Evolutionary conservation across 2,888 invertebrate genomes (phyloP).

Genomic region (Parelbella ahira): DNA sequence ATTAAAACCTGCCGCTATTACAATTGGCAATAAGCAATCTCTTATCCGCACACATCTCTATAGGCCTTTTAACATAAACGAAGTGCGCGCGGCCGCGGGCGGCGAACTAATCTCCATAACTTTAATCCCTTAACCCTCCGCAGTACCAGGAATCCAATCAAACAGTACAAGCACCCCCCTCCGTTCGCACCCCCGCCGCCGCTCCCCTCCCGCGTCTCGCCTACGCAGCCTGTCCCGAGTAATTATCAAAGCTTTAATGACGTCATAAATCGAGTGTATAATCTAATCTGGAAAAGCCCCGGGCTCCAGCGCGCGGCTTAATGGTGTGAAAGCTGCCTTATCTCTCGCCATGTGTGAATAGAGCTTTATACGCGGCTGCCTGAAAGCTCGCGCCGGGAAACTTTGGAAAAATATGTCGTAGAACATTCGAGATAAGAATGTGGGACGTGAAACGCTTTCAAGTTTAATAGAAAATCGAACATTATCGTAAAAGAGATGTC

Average conservation of each 20-base stretch:
- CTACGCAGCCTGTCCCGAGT: conserved; percentile 81
- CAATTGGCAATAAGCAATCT: conserved; percentile 79
- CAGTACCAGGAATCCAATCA: conserved; percentile 80
- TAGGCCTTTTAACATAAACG: conserved; percentile 77
- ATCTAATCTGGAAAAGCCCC: conserved; percentile 82
- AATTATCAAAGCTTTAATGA: conserved; percentile 82
- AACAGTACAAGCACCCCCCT: conserved; percentile 74
- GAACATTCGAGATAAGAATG: conserved; percentile 79
- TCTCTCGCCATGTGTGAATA: conserved; percentile 81
- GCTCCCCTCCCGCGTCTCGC: conserved; percentile 59
- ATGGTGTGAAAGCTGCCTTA: conserved; percentile 81
- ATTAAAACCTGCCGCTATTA: conserved; percentile 74
- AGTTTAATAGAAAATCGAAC: conserved; percentile 82
- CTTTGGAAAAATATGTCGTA: conserved; percentile 81
- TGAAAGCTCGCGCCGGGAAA: conserved; percentile 79
- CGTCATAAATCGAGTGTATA: conserved; percentile 81
- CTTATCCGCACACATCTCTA: conserved; percentile 77
- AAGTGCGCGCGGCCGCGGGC: conserved; percentile 72
- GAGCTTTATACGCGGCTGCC: conserved; percentile 78
- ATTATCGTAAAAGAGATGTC: conserved; percentile 79
- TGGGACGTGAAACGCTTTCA: conserved; percentile 77
- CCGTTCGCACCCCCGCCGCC: conserved; percentile 41
- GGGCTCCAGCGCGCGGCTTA: conserved; percentile 78
- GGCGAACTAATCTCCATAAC: conserved; percentile 80
- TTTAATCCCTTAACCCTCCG: conserved; percentile 80